phyloP scores from a whole-genome alignment of 2,888 invertebrate genomes.

The Drosophila leonis region DNA sequence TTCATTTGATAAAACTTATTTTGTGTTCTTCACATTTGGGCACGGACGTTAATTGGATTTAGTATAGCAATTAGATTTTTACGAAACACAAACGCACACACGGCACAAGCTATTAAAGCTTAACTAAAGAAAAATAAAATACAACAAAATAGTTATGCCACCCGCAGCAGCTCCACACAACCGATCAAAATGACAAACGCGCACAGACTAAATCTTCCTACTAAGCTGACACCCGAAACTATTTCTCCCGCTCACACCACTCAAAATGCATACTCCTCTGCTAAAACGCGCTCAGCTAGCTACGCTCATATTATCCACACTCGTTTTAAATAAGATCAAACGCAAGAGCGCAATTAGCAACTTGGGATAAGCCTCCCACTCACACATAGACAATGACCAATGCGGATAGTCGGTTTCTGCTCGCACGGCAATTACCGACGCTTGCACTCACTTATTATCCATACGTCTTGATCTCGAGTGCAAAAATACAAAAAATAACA shows the following conservation, averaged over 20 bases:
- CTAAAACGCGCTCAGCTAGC: too few species aligned
- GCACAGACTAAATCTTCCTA: neutral
- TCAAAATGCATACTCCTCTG: neutral
- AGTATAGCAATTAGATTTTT: too few species aligned
- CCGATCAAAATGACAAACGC: neutral
- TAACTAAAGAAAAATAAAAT: neutral
- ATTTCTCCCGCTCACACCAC: neutral
- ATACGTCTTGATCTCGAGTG: neutral
- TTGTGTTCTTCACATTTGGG: too few species aligned
- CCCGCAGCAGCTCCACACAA: neutral
- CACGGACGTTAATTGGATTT: too few species aligned
- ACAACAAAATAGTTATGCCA: neutral
- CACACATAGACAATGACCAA: neutral
- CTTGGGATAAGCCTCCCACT: neutral
- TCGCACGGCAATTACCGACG: neutral
- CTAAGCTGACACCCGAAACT: neutral
- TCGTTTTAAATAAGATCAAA: neutral
- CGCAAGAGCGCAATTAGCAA: neutral
- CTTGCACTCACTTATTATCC: neutral
- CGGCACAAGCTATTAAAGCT: neutral
- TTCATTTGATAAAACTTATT: too few species aligned
- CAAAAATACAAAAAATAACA: neutral
- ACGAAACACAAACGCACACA: too few species aligned
- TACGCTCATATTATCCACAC: neutral
- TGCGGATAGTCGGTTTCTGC: neutral